Evolutionary conservation across 2,888 invertebrate species (phyloP).

Genomic region (Stenichneumon culpator): DNA sequence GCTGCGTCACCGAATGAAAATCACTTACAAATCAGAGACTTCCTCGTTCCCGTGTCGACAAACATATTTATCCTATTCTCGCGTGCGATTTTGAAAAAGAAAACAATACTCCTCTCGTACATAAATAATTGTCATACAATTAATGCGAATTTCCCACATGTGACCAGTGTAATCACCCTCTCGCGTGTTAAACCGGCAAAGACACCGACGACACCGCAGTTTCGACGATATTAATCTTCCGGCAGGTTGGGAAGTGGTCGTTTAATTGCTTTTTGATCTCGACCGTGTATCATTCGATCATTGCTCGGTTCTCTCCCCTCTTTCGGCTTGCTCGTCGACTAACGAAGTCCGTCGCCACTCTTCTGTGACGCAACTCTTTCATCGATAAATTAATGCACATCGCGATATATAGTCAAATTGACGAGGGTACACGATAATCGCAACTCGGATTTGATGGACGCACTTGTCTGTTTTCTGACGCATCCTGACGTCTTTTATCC

Average conservation of each 20-base stretch:
- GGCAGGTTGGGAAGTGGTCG: constrained; percentile 56
- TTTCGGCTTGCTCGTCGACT: background rate
- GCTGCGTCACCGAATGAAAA: background rate
- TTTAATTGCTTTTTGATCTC: constrained; percentile 63
- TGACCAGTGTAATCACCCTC: constrained; percentile 12
- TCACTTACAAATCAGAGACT: background rate
- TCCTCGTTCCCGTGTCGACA: constrained; percentile 3
- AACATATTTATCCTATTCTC: background rate
- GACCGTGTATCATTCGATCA: constrained; percentile 29
- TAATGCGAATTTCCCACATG: constrained; percentile 7
- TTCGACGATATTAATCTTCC: constrained; percentile 53
- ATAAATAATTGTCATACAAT: constrained; percentile 14
- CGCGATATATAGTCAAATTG: constrained; percentile 39
- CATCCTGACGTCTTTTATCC: background rate
- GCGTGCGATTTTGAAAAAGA: background rate
- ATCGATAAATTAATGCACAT: constrained; percentile 48
- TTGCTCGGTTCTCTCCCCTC: constrained; percentile 6
- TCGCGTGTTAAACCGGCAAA: background rate
- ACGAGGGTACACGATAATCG: constrained; percentile 18
- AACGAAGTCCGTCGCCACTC: constrained; percentile 22
- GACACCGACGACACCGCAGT: constrained; percentile 4
- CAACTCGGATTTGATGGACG: constrained; percentile 27
- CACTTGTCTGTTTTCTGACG: background rate
- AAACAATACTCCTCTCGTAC: background rate
- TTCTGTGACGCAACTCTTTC: constrained; percentile 45